phyloP scores from a whole-genome alignment of 2,888 invertebrate genomes.

The Carabus problematicus region DNA sequence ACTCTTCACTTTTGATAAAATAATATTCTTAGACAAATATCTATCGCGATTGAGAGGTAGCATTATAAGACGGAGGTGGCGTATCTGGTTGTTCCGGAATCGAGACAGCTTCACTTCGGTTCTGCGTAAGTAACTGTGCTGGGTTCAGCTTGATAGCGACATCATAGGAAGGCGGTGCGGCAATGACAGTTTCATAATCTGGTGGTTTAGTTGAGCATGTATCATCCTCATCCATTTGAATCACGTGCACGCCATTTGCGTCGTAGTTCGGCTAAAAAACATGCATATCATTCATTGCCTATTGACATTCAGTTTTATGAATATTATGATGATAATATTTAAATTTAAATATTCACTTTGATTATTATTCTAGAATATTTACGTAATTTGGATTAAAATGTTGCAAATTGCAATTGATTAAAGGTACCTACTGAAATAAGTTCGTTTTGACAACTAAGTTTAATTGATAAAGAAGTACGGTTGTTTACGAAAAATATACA shows the following conservation, averaged over 20 bases:
- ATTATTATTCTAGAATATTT: too few species aligned
- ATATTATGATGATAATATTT: background rate
- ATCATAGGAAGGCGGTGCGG: slow-evolving; percentile 73
- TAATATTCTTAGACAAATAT: too few species aligned
- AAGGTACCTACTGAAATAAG: too few species aligned
- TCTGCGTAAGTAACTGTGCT: slow-evolving; percentile 59
- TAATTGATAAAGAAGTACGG: too few species aligned
- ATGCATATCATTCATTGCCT: too few species aligned
- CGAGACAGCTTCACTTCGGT: background rate
- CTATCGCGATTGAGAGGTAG: background rate
- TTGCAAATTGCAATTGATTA: too few species aligned
- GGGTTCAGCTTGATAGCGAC: slow-evolving; percentile 76
- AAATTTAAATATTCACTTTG: too few species aligned
- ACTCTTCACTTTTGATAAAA: too few species aligned
- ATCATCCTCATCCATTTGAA: slow-evolving; percentile 65
- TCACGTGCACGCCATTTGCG: slow-evolving; percentile 63
- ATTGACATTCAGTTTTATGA: background rate
- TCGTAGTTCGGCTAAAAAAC: slow-evolving; percentile 61
- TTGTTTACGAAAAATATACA: too few species aligned
- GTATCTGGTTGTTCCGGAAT: slow-evolving; percentile 3
- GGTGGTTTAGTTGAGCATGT: slow-evolving; percentile 72
- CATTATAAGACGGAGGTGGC: slow-evolving; percentile 5
- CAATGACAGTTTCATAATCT: slow-evolving; percentile 73
- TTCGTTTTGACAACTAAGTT: too few species aligned
- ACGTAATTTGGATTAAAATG: too few species aligned